These are phyloP conservation scores for Cheirogaleus medius DNA, from an alignment of 2,113 vertebrate species.

Conservation along the genomic window DNA sequence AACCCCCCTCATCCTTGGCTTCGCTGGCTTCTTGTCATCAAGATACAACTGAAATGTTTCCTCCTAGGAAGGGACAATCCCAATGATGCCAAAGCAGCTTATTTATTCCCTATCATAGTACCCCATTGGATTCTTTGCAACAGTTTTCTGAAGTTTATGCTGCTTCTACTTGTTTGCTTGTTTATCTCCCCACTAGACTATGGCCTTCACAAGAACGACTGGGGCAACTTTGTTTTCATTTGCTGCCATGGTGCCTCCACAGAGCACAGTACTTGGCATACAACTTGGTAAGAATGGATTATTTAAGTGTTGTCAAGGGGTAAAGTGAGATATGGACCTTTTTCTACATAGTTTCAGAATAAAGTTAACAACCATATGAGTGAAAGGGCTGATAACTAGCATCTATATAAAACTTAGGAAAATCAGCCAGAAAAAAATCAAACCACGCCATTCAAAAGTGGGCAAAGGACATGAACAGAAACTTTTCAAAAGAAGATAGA, in stretches of 20 bases:
- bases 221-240: neutral
- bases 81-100: neutral
- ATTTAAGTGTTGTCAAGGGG: neutral
- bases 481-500: too few species aligned
- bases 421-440: too few species aligned
- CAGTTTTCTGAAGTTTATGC: neutral
- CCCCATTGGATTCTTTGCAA: neutral
- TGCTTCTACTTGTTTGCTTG: neutral
- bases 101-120: neutral
- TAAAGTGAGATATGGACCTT: neutral
- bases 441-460: too few species aligned
- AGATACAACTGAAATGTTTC: neutral
- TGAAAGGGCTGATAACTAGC: too few species aligned
- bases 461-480: too few species aligned
- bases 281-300: neutral
- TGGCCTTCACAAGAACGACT: neutral
- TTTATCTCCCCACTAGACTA: neutral
- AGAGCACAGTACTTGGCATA: neutral
- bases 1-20: neutral
- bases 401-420: too few species aligned
- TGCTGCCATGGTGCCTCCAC: neutral
- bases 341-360: neutral
- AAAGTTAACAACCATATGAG: neutral
- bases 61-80: neutral
- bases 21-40: neutral